Evolutionary conservation across 2,888 invertebrate species (phyloP), one percentile per base, ranked within the genome.

Genomic region (Luperina testacea): DNA sequence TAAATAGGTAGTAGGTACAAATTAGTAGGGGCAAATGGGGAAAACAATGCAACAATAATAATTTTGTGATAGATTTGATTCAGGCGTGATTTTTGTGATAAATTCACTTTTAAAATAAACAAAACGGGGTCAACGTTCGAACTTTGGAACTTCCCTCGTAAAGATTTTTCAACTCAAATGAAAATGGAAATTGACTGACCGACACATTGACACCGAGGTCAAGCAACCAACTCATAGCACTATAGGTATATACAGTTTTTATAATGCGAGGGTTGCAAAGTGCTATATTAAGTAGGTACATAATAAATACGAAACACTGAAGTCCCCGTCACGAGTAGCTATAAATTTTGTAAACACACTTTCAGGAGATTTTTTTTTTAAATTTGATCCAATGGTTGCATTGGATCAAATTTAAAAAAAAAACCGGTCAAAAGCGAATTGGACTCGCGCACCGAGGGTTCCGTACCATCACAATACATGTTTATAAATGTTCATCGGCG

Each of bases 131-230:
- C 45, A 48, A 73, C 59, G 45, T 72, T 48, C 59, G 75, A 45
- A 72, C 57, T 32, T 38, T 38, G 48, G 48, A 48, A 61, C 20
- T 45, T 24, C 17, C 32, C 32, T 59, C 24, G 5, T 45, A 27
- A 59, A 45, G n/a, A 70, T 78, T 78, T 63, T 45, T 51, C 70
- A 11, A 51, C 42, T 45, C 15, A 32, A 78, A 78, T 51, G 32
- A 53, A 78, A 78, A 20, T 70, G 51, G 53, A 42, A 61, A 11
- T 63, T 45, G 42, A 53, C n/a, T 78, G 70, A 53, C 51, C 45
- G 78, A 78, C 79, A 79, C n/a, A 72, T 78, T 78, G 71, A 78
- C 42, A 45, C n/a, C 32, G 63, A 65, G 53, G 63, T 63, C 63
- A 45, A 53, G n/a, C 27, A 68, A 42, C 27, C 27, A 51, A 53